phyloP scores from a whole-genome alignment of 2,113 vertebrate species.

The Oceanodroma tethys region DNA sequence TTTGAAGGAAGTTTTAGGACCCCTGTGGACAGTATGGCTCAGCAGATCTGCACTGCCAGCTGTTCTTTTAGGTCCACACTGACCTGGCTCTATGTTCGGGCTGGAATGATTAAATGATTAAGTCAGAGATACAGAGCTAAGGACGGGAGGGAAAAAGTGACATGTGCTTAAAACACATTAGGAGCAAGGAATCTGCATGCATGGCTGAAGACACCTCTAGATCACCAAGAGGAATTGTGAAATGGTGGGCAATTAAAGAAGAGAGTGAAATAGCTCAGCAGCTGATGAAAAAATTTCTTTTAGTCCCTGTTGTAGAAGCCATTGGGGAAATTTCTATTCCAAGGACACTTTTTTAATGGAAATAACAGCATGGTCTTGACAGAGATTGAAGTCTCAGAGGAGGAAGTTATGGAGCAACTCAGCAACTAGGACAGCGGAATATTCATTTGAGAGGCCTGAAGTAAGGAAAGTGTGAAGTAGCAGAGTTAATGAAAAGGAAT shows the following conservation, averaged over 20 bases:
- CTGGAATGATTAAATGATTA: background rate
- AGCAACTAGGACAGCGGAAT: slow-evolving; percentile 21
- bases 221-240: background rate
- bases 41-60: background rate
- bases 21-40: background rate
- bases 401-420: background rate
- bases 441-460: slow-evolving; percentile 35
- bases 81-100: background rate
- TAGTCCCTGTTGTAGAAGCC: background rate
- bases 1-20: background rate
- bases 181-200: background rate
- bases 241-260: background rate
- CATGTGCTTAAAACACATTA: background rate
- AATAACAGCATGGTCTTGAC: slow-evolving; percentile 24
- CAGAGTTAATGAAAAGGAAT: slow-evolving; percentile 36
- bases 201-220: background rate
- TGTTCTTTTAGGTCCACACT: background rate
- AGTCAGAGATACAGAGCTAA: background rate
- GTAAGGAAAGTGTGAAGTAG: background rate
- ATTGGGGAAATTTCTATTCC: slow-evolving; percentile 46
- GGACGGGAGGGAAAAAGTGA: background rate
- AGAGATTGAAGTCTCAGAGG: slow-evolving; percentile 2
- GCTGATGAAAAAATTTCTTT: background rate
- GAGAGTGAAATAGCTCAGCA: background rate
- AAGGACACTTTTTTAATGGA: slow-evolving; percentile 35